Conservation (phyloP, 2,888 invertebrate genomes). For the Rhamnusium bicolor region DNA sequence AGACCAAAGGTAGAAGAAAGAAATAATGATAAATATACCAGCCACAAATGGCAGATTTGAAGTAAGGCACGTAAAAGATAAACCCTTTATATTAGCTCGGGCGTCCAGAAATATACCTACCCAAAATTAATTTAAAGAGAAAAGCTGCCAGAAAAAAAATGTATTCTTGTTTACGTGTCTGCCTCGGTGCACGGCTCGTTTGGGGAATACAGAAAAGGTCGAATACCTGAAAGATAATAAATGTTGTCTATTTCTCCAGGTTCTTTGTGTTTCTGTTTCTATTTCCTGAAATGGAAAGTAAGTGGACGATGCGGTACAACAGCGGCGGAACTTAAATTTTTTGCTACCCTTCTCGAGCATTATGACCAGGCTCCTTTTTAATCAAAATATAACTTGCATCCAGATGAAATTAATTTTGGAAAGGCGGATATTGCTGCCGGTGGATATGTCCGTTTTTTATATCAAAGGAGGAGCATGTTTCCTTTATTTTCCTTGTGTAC, state of each 20-base stretch:
- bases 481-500: no score
- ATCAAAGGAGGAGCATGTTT: no score
- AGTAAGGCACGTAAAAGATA: conserved; percentile 3
- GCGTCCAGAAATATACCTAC: not conserved
- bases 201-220: not conserved
- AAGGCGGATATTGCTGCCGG: no score
- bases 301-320: not conserved
- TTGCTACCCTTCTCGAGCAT: no score
- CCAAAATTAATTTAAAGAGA: not conserved
- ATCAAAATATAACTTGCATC: no score
- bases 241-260: conserved; percentile 9
- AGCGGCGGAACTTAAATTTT: not conserved
- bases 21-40: not conserved
- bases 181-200: not conserved
- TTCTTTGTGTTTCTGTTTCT: conserved; percentile 18
- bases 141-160: conserved; percentile 2
- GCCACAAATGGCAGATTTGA: conserved; percentile 1
- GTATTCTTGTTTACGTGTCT: not conserved
- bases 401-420: no score
- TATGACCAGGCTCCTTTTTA: no score
- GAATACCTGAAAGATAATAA: conserved; percentile 13
- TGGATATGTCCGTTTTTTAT: no score
- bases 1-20: not conserved
- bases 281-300: not conserved
- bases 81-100: not conserved